Evolutionary conservation across 2,113 vertebrate species (phyloP).

Genomic region (Propithecus coquereli): DNA sequence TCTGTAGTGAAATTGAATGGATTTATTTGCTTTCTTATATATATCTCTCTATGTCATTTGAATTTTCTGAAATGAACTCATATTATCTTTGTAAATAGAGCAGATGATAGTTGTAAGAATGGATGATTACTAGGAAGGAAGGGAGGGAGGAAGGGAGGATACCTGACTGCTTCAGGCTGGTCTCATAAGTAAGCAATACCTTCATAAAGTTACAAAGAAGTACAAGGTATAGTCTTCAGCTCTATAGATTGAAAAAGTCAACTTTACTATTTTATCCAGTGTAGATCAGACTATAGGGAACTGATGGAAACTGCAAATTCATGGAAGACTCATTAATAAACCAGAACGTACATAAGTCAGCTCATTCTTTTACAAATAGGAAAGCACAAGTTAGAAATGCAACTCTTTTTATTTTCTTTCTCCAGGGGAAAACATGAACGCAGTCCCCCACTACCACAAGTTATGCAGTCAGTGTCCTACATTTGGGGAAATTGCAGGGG

Average conservation of each 20-base stretch:
- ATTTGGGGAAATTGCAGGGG: too few species aligned
- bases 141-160: neutral
- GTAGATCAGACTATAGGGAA: neutral
- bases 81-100: neutral
- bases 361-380: neutral
- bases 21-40: neutral
- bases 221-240: neutral
- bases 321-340: constrained; percentile 21
- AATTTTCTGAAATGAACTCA: neutral
- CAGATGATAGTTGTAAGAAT: neutral
- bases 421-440: too few species aligned
- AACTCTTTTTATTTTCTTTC: neutral
- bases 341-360: neutral
- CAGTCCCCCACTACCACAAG: too few species aligned
- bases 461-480: too few species aligned
- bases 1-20: neutral
- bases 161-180: neutral
- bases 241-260: neutral
- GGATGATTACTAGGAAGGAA: neutral
- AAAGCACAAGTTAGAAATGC: neutral
- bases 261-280: neutral
- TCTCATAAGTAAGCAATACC: neutral
- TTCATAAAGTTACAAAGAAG: neutral
- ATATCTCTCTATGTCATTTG: neutral
- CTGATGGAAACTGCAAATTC: neutral